Base-by-base conservation (phyloP, 2,113 vertebrate genomes). In the Thalassarche chlororhynchos region DNA sequence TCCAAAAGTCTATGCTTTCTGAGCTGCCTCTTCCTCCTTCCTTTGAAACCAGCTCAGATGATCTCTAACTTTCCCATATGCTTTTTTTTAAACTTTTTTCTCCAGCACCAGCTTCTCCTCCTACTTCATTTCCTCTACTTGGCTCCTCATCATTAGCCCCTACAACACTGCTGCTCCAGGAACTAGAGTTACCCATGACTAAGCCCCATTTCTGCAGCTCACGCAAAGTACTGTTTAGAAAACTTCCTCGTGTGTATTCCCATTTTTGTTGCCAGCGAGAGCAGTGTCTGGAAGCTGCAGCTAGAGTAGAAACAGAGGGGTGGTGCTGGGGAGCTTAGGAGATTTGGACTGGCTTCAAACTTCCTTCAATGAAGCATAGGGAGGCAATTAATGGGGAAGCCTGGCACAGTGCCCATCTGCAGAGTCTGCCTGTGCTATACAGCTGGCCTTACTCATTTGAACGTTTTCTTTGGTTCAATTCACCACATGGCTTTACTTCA, bases 391-490 rank as follows among this genome's bases (percentile, higher is more conserved):
- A 95, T 94, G 47, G 84, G 84, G 75, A 96, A 95, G 70, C 46
- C 40, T 97, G 95, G 95, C 89, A 75, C 75, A 47, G 18, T 36
- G 95, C 95, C 97, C 91, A 91, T 78, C 75, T 91, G 51, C 93
- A 94, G 54, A 96, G 82, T 40, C 71, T 94, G 94, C 82, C 75
- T 93, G 84, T 86, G 71, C 29, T 93, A 3, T 75, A 93, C 94
- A 96, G 94, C 89, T 97, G 94, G 87, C 78, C 93, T 83, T 85
- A 93, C 90, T 96, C 75, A 93, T 91, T 97, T 86, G 75, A 96
- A 87, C 93, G 93, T 96, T 97, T 97, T 96, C 89, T 95, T 94
- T 91, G 89, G 75, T 97, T 97, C 81, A 84, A 6, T 86, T 90
- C 87, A 95, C 78, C 87, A 93, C 91, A 96, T 46, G 6, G 82